phyloP scores from a whole-genome alignment of 2,797 vertebrate genomes.

The Pseudochaenichthys georgianus region DNA sequence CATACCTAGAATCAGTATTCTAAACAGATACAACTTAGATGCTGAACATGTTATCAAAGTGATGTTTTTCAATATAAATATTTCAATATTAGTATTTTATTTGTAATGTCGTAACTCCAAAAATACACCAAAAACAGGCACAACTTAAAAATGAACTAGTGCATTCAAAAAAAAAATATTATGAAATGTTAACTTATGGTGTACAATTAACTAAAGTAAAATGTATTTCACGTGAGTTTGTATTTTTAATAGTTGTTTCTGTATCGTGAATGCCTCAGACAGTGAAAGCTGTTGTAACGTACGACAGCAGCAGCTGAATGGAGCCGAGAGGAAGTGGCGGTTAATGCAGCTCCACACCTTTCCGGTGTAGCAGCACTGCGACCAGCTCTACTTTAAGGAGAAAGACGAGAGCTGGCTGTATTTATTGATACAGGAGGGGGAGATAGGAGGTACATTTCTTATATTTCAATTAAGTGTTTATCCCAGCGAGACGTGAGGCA shows the following conservation, averaged over 20 bases:
- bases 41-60: background rate
- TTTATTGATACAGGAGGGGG: constrained; percentile 59
- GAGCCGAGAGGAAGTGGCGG: constrained; percentile 81
- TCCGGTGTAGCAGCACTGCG: constrained; percentile 84
- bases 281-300: constrained; percentile 9
- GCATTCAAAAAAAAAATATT: background rate
- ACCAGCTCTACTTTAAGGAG: constrained; percentile 77
- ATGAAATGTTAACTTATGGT: background rate
- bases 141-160: background rate
- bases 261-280: constrained; percentile 23
- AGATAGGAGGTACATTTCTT: constrained; percentile 66
- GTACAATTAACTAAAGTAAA: background rate
- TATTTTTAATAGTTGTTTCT: background rate
- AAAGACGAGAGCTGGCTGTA: constrained; percentile 73
- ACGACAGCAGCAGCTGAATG: constrained; percentile 56
- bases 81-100: background rate
- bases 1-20: background rate
- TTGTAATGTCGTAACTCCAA: background rate
- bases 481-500: background rate
- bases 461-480: background rate
- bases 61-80: background rate
- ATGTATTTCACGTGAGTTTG: background rate
- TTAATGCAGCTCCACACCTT: constrained; percentile 86
- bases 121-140: accelerated
- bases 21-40: background rate